Evolutionary conservation across 2,113 vertebrate species (phyloP), one percentile per base, ranked within the genome.

Genomic region (Myotis brandtii): DNA sequence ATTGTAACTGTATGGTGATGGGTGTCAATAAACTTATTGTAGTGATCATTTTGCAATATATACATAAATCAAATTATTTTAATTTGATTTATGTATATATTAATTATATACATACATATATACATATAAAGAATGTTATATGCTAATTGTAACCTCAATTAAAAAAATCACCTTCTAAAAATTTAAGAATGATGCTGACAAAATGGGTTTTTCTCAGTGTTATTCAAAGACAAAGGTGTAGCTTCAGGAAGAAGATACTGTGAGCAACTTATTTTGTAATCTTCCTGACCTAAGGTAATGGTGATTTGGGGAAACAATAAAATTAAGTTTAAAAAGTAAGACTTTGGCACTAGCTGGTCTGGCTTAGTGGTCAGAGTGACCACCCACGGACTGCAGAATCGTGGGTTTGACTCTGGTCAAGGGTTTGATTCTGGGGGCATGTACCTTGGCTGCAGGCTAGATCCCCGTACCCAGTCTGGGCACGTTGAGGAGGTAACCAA

Each of bases 251-350:
- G 56, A 92, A 80, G 9, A 67, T 50, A 37, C 21, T 56, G 8
- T n/a, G 18, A 90, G 16, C 72, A 89, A 89, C 50, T 86, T 54
- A 52, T 16, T 95, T 89, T 91, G 40, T 66, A 80, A 69, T 66
- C 5, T 70, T n/a, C 56, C 17, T 82, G 50, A 76, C 50, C 9
- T 82, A 83, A 30, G n/a, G 13, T 84, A 80, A 87, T 48, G 43
- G 76, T 64, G n/a, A 93, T 43, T 27, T 43, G 8, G 43, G 46
- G 12, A 56, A 89, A 6, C 30, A n/a, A 37, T 67, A 89, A 89
- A 88, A 86, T 73, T 50, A 69, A 76, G 37, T 67, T 94, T 90
- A 82, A 86, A 92, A 70, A 64, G 12, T 21, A 82, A 83, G 87
- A 77, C 62, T 85, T 69, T 85, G 67, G 54, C 54, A 56, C 54